Evolutionary conservation across 2,797 vertebrate genomes (phyloP).

Genomic region (Sarcoramphus papa): DNA sequence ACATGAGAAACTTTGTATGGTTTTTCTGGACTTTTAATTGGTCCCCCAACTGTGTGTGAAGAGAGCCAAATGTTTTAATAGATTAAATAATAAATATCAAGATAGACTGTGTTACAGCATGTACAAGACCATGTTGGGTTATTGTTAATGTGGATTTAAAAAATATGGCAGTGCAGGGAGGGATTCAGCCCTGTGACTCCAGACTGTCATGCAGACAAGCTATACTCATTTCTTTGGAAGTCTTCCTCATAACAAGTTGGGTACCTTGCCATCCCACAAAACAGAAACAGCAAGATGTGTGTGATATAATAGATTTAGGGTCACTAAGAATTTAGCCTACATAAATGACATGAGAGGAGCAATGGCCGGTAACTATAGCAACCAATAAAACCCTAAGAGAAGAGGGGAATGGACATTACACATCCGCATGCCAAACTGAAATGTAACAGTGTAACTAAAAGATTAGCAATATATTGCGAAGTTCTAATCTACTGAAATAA

Average conservation of each 20-base stretch:
- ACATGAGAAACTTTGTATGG: neutral
- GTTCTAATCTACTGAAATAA: neutral
- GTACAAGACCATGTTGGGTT: neutral
- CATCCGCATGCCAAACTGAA: neutral
- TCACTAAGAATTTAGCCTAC: neutral
- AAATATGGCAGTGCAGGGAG: neutral
- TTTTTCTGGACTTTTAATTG: conserved; percentile 47
- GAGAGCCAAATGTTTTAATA: conserved; percentile 21
- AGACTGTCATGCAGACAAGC: neutral
- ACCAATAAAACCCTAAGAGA: neutral
- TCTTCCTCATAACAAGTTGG: neutral
- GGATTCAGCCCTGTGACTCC: neutral
- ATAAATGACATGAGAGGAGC: neutral
- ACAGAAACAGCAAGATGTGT: neutral
- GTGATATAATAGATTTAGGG: neutral
- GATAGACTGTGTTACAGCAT: neutral
- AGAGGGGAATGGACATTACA: neutral
- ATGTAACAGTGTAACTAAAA: neutral
- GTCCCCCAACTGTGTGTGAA: neutral
- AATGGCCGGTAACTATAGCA: neutral
- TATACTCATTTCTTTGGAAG: neutral
- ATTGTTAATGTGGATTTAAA: neutral
- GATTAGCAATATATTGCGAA: neutral
- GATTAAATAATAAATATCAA: conserved; percentile 43
- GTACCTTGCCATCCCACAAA: neutral